Evolutionary conservation across 1,140 invertebrate species (phyloP).

Genomic region (Callitettix versicolor): DNA sequence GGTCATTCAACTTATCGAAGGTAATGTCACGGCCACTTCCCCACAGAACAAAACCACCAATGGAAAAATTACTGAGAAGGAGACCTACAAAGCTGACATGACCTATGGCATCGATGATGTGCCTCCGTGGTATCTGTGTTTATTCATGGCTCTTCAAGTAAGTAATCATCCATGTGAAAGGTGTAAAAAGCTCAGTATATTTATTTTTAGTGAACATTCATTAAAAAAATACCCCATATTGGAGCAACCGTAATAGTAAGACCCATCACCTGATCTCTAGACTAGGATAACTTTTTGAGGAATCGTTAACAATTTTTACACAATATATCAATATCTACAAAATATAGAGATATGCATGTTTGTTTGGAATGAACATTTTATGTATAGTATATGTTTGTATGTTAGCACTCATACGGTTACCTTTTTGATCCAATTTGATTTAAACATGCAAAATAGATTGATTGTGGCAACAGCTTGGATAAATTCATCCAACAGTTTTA

Average conservation of each 20-base stretch:
- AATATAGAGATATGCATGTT: no score
- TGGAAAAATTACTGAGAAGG: neutral
- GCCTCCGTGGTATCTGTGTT: slow-evolving; percentile 72
- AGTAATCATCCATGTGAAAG: slow-evolving; percentile 5
- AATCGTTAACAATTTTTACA: no score
- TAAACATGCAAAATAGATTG: no score
- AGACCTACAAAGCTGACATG: slow-evolving; percentile 32
- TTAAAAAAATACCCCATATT: neutral
- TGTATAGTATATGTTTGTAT: no score
- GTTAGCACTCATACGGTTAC: no score
- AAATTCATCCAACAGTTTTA: no score
- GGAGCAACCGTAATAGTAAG: neutral
- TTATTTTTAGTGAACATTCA: neutral
- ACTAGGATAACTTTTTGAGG: no score
- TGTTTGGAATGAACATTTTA: no score
- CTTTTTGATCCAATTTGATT: no score
- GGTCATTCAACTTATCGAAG: neutral
- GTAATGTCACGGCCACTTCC: neutral
- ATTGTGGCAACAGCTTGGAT: no score
- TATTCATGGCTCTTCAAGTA: slow-evolving; percentile 76
- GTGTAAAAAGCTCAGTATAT: neutral
- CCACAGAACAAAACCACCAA: neutral
- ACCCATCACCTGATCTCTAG: neutral
- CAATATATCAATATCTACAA: no score
- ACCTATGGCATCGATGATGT: slow-evolving; percentile 71